Evolutionary conservation across 2,888 invertebrate genomes (phyloP), one percentile per base, ranked within the genome.

Genomic region (Priocnemis perturbator): DNA sequence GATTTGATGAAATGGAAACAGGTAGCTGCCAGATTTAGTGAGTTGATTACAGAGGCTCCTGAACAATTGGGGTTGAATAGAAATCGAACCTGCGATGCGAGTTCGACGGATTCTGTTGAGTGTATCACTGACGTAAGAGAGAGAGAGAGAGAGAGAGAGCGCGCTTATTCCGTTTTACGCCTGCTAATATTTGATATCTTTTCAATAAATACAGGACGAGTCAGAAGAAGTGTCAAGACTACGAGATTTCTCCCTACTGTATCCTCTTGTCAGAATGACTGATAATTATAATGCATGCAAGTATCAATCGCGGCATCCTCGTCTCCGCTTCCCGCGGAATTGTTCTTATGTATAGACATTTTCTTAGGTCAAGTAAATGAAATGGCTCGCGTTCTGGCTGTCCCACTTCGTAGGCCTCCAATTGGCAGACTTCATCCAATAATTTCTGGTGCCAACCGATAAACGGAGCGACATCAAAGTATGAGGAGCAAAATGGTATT

Each of bases 1-100:
- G 83, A 85, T 59, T 67, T 86, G 56, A 62, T 73, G 26, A 85
- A 83, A 70, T 85, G 86, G 85, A 83, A 81, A 60, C 81, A 83
- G 80, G 77, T 86, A 14, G 86, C 86, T n/a, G 73, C 80, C 26
- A 76, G 85, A 69, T 81, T 86, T 64, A 85, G 74, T 60, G 86
- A 86, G 78, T 74, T 86, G 50, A 85, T 86, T 65, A 84, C 81
- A 23, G 85, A 83, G 69, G 84, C 86, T 9, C 81, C 86, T 0
- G 71, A 77, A 20, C 78, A 82, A 60, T 73, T 85, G 50, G 67
- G 67, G 30, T 47, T 68, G 21, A 75, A 83, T 57, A 69, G 70
- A 67, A 59, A 71, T 63, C 64, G 64, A 63, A 57, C 26, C 20
- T 44, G 48, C 20, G 62, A 65, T 55, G 47, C 62, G 3, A 67